Base-by-base conservation (phyloP, 2,113 vertebrate species). In the Mesoclemmys tuberculata region DNA sequence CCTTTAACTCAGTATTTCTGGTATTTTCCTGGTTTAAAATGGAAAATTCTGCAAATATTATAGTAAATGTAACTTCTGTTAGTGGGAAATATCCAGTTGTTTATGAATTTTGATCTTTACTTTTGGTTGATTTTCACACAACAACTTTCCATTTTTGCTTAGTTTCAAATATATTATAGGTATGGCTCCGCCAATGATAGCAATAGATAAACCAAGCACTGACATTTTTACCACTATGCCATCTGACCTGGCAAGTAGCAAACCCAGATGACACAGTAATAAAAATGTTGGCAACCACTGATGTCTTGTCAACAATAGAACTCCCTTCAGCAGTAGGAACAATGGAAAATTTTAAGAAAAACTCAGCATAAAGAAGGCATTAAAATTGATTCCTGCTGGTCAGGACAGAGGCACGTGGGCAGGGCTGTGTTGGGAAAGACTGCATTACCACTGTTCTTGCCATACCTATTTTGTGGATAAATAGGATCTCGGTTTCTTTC, bases 201-300 rank as follows among this genome's bases (percentile, higher is more conserved):
- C 89, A 93, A 94, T 89, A 93, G 90, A 90, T 86, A 92, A 95
- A 83, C 90, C 93, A 94, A 90, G 21, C 80, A 58, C 11, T 87
- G 52, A 44, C 41, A 13, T 46, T 74, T 35, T 74, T 74, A 26
- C 22, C 14, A 24, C 10, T 68, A 58, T 64, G 31, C 52, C 61
- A 90, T 90, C 86, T 44, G 29, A 10, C 41, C 56, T 64, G 74
- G 52, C 41, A 87, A 94, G 79, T 7, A 89, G 88, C 87, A 89
- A 96, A 26, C 80, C 46, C 61, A 74, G 74, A 93, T 95, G 80
- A 92, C 68, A 87, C 87, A 88, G 87, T 75, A 82, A 87, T 88
- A 93, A 93, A 93, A 92, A 78, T 35, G 12, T 24, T 86, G 82
- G 61, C 52, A 74, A 52, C 80, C 82, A 82, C 84, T 29, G 95